phyloP scores from a whole-genome alignment of 2,888 invertebrate genomes.

The Leucoptera coffeella region DNA sequence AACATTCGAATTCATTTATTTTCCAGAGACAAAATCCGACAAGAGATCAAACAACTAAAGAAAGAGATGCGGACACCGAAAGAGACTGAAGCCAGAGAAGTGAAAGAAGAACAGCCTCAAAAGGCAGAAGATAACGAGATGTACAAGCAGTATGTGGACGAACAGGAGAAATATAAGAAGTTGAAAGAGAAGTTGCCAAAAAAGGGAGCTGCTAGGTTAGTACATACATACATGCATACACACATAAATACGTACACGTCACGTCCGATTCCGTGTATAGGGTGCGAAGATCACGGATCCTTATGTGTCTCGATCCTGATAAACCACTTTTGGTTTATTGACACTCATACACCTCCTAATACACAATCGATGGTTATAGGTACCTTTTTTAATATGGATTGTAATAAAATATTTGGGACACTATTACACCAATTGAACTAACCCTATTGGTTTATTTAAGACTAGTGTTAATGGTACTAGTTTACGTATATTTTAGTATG shows the following conservation, averaged over 20 bases:
- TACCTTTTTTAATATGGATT: no score
- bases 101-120: conserved; percentile 13
- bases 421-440: no score
- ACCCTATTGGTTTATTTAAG: no score
- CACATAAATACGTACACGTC: background rate
- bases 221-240: background rate
- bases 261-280: no score
- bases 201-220: conserved; percentile 56
- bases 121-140: conserved; percentile 26
- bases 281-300: no score
- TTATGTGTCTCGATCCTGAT: no score
- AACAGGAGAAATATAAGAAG: conserved; percentile 59
- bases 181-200: conserved; percentile 60
- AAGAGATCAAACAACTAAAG: conserved; percentile 68
- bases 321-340: no score
- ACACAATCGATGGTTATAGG: no score
- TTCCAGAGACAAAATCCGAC: conserved; percentile 64
- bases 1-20: no score
- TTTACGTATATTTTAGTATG: background rate
- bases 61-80: conserved; percentile 48
- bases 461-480: no score
- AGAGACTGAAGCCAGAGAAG: conserved; percentile 15
- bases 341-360: no score
- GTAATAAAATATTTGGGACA: no score
- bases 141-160: conserved; percentile 41